phyloP scores from a whole-genome alignment of 1,140 invertebrate genomes.

The Chrysomallon squamiferum region DNA sequence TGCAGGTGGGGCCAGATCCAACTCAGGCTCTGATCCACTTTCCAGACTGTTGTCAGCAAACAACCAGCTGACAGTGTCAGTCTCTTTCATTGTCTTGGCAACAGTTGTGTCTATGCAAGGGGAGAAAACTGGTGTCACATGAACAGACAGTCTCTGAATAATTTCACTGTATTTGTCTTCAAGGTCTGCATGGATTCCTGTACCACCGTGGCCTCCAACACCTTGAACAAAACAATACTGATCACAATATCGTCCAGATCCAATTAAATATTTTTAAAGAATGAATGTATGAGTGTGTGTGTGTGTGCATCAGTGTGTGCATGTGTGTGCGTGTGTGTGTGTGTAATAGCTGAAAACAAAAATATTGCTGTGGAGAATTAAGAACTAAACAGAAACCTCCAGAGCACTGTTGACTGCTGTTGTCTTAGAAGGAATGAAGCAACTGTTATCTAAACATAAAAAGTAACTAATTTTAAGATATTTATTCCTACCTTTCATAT shows the following conservation, averaged over 20 bases:
- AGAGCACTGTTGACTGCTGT: no score
- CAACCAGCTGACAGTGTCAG: not conserved
- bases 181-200: constrained; percentile 63
- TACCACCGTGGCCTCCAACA: constrained; percentile 66
- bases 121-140: constrained; percentile 35
- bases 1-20: not conserved
- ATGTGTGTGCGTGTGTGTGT: no score
- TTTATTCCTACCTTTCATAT: constrained; percentile 58
- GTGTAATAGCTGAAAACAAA: no score
- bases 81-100: not conserved
- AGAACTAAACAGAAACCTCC: no score
- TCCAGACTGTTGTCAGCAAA: not conserved
- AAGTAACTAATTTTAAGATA: no score
- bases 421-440: no score
- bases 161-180: constrained; percentile 64
- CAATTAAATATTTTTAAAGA: no score
- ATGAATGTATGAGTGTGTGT: no score
- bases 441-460: no score
- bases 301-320: no score
- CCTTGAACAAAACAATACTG: constrained; percentile 51
- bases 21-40: not conserved
- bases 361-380: no score
- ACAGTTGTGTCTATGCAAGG: constrained; percentile 25
- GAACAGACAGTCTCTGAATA: constrained; percentile 47
- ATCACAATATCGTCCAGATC: no score